These are phyloP conservation scores for Morinoia aosen DNA, from an alignment of 2,888 invertebrate species.

Conservation along the genomic window DNA sequence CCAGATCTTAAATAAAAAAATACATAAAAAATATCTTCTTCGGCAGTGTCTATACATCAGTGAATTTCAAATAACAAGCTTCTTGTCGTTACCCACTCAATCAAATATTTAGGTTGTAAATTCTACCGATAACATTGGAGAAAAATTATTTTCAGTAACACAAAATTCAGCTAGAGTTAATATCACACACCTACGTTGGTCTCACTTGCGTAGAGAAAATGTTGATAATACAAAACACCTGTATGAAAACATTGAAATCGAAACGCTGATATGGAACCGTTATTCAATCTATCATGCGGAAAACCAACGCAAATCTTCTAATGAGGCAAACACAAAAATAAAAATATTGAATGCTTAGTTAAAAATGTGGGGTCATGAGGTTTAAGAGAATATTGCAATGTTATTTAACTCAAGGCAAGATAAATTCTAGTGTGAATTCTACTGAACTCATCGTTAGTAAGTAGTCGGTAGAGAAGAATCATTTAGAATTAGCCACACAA, in stretches of 20 bases:
- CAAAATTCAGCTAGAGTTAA: background rate
- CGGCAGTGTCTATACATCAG: background rate
- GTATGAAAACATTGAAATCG: background rate
- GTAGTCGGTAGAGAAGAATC: too few species aligned
- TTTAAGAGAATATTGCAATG: background rate
- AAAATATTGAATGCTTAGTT: background rate
- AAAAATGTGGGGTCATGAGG: background rate
- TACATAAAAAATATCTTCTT: background rate
- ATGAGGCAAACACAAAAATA: background rate
- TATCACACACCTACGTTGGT: background rate
- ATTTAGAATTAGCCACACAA: too few species aligned
- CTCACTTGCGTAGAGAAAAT: too few species aligned
- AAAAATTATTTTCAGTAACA: background rate
- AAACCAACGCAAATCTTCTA: background rate
- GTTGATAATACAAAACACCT: too few species aligned
- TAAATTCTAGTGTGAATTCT: too few species aligned
- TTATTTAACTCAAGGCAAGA: background rate
- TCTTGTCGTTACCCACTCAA: background rate
- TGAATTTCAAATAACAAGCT: background rate
- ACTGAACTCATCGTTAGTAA: too few species aligned
- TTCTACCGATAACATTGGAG: background rate
- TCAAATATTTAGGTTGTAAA: background rate
- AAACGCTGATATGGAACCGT: background rate
- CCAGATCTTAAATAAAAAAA: background rate
- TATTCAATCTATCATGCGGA: background rate